Evolutionary conservation across 2,797 vertebrate genomes (phyloP).

Genomic region (Sebastes cheni): DNA sequence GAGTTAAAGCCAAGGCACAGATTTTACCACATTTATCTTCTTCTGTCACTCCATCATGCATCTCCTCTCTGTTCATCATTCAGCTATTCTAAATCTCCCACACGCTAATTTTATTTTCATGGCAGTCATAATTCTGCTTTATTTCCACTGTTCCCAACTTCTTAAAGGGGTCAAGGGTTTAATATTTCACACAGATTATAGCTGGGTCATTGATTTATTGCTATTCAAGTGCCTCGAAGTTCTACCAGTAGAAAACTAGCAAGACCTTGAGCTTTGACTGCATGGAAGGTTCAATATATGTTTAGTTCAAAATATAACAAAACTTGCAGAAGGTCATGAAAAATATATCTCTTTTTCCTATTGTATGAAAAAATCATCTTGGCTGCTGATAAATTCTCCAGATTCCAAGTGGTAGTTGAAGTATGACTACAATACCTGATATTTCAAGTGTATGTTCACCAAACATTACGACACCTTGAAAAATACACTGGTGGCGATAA

Average conservation of each 20-base stretch:
- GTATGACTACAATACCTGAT: background rate
- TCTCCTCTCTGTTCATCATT: background rate
- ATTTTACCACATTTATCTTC: conserved; percentile 7
- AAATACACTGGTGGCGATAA: background rate
- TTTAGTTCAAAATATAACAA: background rate
- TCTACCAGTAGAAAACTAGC: background rate
- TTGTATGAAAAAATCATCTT: background rate
- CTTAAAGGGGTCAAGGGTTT: background rate
- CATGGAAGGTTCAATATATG: background rate
- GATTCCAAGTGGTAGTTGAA: background rate
- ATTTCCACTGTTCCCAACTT: background rate
- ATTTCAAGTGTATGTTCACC: background rate
- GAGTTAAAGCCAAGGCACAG: conserved; percentile 3
- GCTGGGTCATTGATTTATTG: background rate
- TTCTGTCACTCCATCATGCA: conserved; percentile 6
- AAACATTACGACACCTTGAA: background rate
- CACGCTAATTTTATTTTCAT: background rate
- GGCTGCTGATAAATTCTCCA: background rate
- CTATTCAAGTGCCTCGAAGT: background rate
- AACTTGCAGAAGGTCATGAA: background rate
- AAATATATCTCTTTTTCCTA: background rate
- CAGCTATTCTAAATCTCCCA: background rate
- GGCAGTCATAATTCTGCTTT: background rate
- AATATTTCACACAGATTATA: background rate
- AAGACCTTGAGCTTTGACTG: background rate